Base-by-base conservation (phyloP, 2,888 invertebrate genomes). In the Agelastica alni region DNA sequence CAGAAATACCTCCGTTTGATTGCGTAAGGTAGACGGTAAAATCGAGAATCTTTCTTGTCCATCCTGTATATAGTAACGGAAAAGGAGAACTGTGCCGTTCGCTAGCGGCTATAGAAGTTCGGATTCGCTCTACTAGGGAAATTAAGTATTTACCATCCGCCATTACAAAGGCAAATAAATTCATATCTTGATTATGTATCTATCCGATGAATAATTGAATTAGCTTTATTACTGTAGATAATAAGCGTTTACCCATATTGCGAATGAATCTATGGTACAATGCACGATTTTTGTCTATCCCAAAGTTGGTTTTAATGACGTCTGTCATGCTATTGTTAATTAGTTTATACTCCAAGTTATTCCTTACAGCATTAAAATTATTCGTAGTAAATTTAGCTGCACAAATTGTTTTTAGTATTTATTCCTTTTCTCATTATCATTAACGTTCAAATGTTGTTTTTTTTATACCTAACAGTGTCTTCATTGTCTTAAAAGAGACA, bases 181-280 rank as follows among this genome's bases (percentile, higher is more conserved):
- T 49, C 16, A 43, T 53, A 56, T 59, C 55, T 59, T 45, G 53
- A 56, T 59, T 59, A 59, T 59, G 51, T 59, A 56, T 56, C 58
- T 48, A 54, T 45, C 51, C 37, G 36, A 18, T 44, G 47, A 47
- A 45, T 55, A 56, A 56, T 56, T 49, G 53, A 59, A 51, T 56
- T 53, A 49, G 16, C 45, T 55, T 37, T 42, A 47, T 52, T 52
- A 31, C 43, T 16, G 47, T 28, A 22, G 18, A 49, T 48, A 53
- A 53, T 53, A 44, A 49, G 37, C 37, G 32, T 48, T 31, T 54
- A 48, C 42, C 36, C 47, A 43, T 47, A 43, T 47, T 47, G 44
- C 41, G 18, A 26, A 26, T 28, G 32, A 36, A 39, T 44, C 37
- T 14, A 43, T 26, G 45, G 43, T 36, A 36, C 43, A 31, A 17